Percentiles rank a stretch among this genome's conserved stretches.
Conservation (phyloP, 1,140 invertebrate species). For the Magallana angulata region DNA sequence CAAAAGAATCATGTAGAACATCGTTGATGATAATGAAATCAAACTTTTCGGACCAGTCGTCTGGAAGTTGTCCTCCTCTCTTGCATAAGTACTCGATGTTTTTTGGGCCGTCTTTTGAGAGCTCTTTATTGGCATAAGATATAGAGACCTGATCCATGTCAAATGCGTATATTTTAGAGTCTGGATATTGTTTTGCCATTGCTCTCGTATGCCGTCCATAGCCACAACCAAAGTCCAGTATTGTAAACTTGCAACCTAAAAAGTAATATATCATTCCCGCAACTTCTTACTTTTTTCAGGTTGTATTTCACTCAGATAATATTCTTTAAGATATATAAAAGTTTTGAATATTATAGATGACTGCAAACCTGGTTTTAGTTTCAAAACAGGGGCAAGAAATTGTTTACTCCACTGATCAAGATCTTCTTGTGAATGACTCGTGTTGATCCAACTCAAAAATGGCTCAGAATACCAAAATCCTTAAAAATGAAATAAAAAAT, state of each 20-base stretch:
- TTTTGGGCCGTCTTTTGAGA: not conserved
- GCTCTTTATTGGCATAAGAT: not conserved
- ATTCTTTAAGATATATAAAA: not conserved
- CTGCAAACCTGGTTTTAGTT: not conserved
- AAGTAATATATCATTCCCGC: not conserved
- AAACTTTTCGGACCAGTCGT: conserved; percentile 22
- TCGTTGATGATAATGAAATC: conserved; percentile 45
- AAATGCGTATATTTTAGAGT: not conserved
- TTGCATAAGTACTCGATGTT: not conserved
- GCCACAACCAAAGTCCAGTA: conserved; percentile 16
- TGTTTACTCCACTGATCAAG: not conserved
- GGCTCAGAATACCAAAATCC: not conserved
- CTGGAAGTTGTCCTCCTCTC: not conserved
- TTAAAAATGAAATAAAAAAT: not conserved
- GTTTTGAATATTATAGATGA: not conserved
- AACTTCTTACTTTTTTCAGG: too few relatives aligned
- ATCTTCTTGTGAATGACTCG: not conserved
- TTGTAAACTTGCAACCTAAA: not conserved
- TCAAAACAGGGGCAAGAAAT: not conserved
- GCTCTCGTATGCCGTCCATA: not conserved
- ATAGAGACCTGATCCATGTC: not conserved
- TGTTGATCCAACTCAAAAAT: not conserved
- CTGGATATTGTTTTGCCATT: not conserved
- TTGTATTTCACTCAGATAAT: too few relatives aligned
- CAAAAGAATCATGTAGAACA: conserved; percentile 46